Conservation (phyloP, 2,888 invertebrate species). For the Arge pagana region DNA sequence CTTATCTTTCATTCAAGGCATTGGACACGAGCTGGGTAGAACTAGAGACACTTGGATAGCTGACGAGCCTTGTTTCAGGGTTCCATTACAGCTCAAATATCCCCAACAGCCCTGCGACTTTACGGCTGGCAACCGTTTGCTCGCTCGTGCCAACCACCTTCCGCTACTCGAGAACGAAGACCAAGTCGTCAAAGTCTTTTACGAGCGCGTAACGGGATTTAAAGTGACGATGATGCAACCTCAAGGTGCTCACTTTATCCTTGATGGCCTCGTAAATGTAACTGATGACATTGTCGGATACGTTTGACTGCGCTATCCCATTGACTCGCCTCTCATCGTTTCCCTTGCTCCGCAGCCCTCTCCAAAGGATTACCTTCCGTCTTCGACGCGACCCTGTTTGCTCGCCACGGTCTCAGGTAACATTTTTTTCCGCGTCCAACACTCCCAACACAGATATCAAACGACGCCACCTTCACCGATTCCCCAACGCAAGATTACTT, state of each 20-base stretch:
- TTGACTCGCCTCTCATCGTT: constrained; percentile 1
- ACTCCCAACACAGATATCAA: too few species aligned
- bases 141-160: constrained; percentile 40
- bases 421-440: too few species aligned
- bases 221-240: constrained; percentile 59
- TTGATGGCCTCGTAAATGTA: constrained; percentile 58
- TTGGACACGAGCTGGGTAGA: too few species aligned
- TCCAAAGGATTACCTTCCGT: constrained; percentile 10
- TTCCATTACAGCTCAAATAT: too few species aligned
- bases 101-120: constrained; percentile 37
- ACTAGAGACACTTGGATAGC: too few species aligned
- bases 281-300: constrained; percentile 58
- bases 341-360: background rate
- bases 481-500: too few species aligned
- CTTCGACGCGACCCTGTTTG: constrained; percentile 23
- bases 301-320: constrained; percentile 42
- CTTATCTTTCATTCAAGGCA: too few species aligned
- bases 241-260: constrained; percentile 58
- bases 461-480: too few species aligned
- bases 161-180: constrained; percentile 37
- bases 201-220: constrained; percentile 59
- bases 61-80: too few species aligned
- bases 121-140: constrained; percentile 40
- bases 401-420: constrained; percentile 24
- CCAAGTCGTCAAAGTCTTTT: constrained; percentile 58